Conservation (phyloP, 2,888 invertebrate species). For the Acleris laterana region DNA sequence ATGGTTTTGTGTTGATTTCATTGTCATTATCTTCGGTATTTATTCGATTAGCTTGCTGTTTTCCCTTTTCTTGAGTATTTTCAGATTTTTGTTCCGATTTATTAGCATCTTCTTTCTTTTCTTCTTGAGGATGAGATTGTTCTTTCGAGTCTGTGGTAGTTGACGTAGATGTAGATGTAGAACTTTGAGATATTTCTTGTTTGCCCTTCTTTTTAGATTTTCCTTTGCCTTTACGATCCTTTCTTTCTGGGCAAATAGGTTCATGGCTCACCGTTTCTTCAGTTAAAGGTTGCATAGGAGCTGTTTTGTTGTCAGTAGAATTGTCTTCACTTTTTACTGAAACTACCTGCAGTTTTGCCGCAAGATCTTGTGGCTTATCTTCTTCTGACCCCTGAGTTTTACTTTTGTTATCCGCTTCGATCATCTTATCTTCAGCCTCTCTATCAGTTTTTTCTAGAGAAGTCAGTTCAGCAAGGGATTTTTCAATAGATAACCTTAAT, state of each 20-base stretch:
- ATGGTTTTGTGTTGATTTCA: constrained; percentile 35
- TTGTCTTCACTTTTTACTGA: constrained; percentile 2
- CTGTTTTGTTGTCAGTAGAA: constrained; percentile 39
- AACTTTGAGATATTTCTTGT: constrained; percentile 49
- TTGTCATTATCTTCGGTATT: constrained; percentile 37
- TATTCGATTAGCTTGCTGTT: constrained; percentile 54
- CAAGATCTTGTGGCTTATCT: neutral
- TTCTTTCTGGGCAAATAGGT: constrained; percentile 62
- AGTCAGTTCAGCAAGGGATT: constrained; percentile 71
- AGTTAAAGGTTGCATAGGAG: constrained; percentile 5
- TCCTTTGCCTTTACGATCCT: constrained; percentile 69
- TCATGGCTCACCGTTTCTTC: constrained; percentile 42
- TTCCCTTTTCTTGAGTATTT: constrained; percentile 56
- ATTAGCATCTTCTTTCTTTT: constrained; percentile 51
- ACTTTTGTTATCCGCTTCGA: neutral
- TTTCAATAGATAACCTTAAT: constrained; percentile 71
- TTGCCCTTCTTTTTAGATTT: constrained; percentile 72
- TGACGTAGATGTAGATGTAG: constrained; percentile 35
- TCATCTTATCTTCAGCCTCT: constrained; percentile 51
- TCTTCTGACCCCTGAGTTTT: too few species aligned
- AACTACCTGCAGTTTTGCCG: neutral
- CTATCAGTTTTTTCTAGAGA: constrained; percentile 64
- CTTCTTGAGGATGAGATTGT: constrained; percentile 39
- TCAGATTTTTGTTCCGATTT: constrained; percentile 51
- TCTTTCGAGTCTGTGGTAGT: constrained; percentile 43